Evolutionary conservation across 37 sponge, comb jelly and placozoan species (phyloP).

Genomic region (Cliona cf. orientalis): DNA sequence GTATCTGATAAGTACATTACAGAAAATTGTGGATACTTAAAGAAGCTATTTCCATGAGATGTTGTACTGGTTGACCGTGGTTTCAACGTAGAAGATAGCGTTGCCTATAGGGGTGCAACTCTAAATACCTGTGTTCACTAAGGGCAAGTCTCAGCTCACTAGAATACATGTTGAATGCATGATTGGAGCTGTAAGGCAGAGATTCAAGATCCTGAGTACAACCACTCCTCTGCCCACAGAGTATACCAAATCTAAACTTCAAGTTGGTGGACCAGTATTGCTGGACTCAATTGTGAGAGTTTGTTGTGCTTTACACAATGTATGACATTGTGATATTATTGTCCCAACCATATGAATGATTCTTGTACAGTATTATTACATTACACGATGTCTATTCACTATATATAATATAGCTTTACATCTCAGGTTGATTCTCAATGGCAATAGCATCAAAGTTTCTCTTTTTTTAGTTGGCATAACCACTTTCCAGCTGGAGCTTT

Average conservation of each 20-base stretch:
- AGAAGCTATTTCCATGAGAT: slow-evolving; percentile 39
- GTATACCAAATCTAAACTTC: not conserved
- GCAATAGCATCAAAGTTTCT: too few species aligned
- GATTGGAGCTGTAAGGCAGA: slow-evolving; percentile 54
- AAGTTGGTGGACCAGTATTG: slow-evolving; percentile 9
- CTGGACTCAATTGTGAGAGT: slow-evolving; percentile 54
- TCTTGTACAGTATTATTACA: not conserved
- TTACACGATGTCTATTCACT: not conserved
- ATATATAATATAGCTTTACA: not conserved
- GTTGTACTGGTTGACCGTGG: slow-evolving; percentile 49
- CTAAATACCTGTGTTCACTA: slow-evolving; percentile 57
- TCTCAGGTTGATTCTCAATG: too few species aligned
- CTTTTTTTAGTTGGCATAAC: too few species aligned
- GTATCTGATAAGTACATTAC: slow-evolving; percentile 52
- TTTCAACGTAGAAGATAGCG: slow-evolving; percentile 39
- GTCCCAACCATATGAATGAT: slow-evolving; percentile 20
- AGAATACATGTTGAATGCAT: slow-evolving; percentile 64
- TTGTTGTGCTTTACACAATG: slow-evolving; percentile 64
- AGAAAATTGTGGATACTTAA: slow-evolving; percentile 51
- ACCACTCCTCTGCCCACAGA: slow-evolving; percentile 40
- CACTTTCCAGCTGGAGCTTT: slow-evolving; percentile 32
- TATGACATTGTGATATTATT: slow-evolving; percentile 37
- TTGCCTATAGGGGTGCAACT: slow-evolving; percentile 31
- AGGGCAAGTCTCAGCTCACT: slow-evolving; percentile 31
- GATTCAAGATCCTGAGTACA: slow-evolving; percentile 39